Evolutionary conservation across 2,113 vertebrate genomes (phyloP).

Genomic region (Ammospiza caudacuta): DNA sequence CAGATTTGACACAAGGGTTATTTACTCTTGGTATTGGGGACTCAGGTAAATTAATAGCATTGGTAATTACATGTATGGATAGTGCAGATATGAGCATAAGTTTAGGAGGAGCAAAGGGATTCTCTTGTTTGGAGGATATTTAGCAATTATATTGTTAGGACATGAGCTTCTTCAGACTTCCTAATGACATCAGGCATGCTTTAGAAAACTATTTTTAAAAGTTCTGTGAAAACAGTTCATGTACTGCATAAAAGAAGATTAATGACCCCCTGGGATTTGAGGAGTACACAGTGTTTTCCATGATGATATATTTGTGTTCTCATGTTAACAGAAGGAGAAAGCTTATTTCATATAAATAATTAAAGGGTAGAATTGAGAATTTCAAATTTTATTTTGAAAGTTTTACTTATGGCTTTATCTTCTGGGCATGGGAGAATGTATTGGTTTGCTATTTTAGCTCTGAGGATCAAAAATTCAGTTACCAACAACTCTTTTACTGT

Average conservation of each 20-base stretch:
- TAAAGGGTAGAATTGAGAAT: neutral
- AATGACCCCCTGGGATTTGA: neutral
- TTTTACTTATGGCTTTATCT: neutral
- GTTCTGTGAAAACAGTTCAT: conserved; percentile 1
- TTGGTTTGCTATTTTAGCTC: neutral
- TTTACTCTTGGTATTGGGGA: neutral
- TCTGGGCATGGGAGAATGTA: neutral
- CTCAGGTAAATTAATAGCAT: neutral
- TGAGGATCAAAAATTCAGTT: neutral
- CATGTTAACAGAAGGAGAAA: neutral
- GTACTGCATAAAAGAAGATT: neutral
- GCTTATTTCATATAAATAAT: neutral
- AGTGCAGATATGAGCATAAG: neutral
- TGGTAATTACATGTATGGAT: neutral
- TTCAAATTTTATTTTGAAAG: neutral
- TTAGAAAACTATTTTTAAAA: conserved; percentile 17
- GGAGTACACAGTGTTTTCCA: conserved; percentile 30
- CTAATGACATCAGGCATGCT: neutral
- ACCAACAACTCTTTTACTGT: neutral
- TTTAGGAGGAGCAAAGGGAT: neutral
- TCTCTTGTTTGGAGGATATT: neutral
- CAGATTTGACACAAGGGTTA: neutral
- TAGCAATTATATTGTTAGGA: neutral
- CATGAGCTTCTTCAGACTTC: neutral
- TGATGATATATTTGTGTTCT: neutral